phyloP scores from a whole-genome alignment of 2,113 vertebrate genomes.

The Okapia johnstoni region DNA sequence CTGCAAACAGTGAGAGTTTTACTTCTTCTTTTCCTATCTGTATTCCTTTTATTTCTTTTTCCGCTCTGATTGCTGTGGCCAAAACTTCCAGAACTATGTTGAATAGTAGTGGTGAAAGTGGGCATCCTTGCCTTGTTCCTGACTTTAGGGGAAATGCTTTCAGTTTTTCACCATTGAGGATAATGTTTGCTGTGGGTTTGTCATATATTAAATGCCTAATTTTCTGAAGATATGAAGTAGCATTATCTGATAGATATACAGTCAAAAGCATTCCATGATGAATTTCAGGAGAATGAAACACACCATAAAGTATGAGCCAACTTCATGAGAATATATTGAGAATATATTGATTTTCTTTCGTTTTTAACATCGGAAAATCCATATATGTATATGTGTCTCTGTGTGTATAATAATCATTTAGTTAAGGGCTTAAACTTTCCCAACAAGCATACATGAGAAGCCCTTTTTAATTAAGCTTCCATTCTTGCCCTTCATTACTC shows the following conservation, averaged over 20 bases:
- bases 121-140: no score
- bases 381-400: not conserved
- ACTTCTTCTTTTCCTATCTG: no score
- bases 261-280: not conserved
- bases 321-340: not conserved
- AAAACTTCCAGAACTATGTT: no score
- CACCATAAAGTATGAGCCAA: not conserved
- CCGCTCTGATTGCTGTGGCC: no score
- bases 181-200: no score
- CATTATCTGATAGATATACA: not conserved
- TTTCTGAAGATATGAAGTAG: slow-evolving; percentile 14
- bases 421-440: not conserved
- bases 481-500: not conserved
- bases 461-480: not conserved
- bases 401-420: not conserved
- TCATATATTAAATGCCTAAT: not conserved
- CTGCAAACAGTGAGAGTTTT: no score
- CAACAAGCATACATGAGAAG: not conserved
- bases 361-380: not conserved
- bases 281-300: not conserved
- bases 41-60: no score
- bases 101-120: no score
- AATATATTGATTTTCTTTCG: not conserved
- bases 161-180: no score
- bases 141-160: no score